Percentiles rank a stretch among this genome's conserved stretches.
phyloP scores from a whole-genome alignment of 2,797 vertebrate genomes.

The Hipposideros larvatus region DNA sequence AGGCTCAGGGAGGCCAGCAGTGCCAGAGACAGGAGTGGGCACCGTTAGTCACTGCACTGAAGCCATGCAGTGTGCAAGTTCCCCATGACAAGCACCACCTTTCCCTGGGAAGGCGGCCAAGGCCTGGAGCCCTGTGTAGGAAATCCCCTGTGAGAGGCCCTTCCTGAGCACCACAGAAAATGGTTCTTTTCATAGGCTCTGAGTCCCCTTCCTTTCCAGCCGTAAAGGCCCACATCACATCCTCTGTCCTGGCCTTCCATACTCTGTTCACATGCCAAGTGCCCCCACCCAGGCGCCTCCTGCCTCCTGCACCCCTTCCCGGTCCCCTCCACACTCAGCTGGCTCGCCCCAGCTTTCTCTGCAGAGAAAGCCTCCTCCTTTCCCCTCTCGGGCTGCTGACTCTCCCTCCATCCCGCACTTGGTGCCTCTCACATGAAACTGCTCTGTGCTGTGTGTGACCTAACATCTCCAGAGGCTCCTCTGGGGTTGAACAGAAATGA shows the following conservation, averaged over 20 bases:
- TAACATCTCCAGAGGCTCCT: conserved; percentile 46
- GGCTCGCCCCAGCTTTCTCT: background rate
- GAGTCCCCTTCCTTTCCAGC: conserved; percentile 69
- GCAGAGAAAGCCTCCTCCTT: background rate
- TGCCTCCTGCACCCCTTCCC: background rate
- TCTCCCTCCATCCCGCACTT: background rate
- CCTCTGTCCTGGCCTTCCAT: conserved; percentile 34
- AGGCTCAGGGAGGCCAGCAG: background rate
- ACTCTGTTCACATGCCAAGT: conserved; percentile 12
- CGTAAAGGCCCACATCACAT: conserved; percentile 43
- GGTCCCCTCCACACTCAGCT: too few relatives aligned
- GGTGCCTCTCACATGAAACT: background rate
- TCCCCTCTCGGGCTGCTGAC: fast-evolving
- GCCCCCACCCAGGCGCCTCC: background rate
- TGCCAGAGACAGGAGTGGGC: conserved; percentile 35
- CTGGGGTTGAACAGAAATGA: background rate
- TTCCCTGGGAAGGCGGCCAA: conserved; percentile 80
- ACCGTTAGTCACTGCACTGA: background rate
- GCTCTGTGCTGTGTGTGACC: background rate
- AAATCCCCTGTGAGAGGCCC: conserved; percentile 80
- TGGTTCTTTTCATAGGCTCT: conserved; percentile 76
- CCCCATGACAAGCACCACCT: conserved; percentile 70
- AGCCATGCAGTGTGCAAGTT: conserved; percentile 42
- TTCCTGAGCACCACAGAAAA: conserved; percentile 80
- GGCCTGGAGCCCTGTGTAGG: conserved; percentile 69